A percentile compares a stretch with the other conserved stretches of the same genome.
phyloP scores from a whole-genome alignment of 2,888 invertebrate species.

The Pterostichus niger region DNA sequence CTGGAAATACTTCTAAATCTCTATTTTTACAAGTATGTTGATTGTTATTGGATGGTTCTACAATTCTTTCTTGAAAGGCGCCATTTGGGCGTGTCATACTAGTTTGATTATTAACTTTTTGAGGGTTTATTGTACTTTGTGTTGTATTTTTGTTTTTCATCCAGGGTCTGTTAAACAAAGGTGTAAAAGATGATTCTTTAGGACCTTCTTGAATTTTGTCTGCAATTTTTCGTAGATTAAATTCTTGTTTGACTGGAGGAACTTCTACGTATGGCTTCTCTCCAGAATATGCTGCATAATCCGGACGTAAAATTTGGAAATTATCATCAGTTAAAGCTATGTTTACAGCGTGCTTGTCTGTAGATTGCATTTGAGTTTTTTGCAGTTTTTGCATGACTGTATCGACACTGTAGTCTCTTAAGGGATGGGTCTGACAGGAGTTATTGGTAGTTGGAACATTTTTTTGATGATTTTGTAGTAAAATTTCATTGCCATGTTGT shows the following conservation, averaged over 20 bases:
- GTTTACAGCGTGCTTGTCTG: background rate
- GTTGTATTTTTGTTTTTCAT: too few relatives aligned
- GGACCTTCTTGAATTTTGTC: too few relatives aligned
- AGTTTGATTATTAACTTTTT: background rate
- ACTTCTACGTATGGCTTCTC: background rate
- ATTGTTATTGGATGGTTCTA: background rate
- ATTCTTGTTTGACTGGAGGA: background rate
- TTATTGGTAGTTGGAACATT: background rate
- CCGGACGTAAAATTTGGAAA: constrained; percentile 37
- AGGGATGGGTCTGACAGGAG: constrained; percentile 46
- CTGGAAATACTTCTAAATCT: background rate
- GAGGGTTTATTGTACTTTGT: too few relatives aligned
- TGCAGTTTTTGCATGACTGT: background rate
- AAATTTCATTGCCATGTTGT: background rate
- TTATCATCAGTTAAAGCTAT: constrained; percentile 31
- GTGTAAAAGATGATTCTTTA: too few relatives aligned
- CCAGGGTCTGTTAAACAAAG: too few relatives aligned
- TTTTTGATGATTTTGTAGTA: background rate
- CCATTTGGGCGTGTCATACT: background rate
- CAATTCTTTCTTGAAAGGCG: background rate
- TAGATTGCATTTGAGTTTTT: background rate
- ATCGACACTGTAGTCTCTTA: constrained; percentile 34
- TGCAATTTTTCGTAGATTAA: too few relatives aligned
- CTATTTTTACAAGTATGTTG: background rate
- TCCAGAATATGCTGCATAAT: constrained; percentile 38